Percentiles rank a stretch among this genome's conserved stretches.
These are phyloP conservation scores for Drosophila sordidula DNA, from an alignment of 2,888 invertebrate species.

Conservation along the genomic window DNA sequence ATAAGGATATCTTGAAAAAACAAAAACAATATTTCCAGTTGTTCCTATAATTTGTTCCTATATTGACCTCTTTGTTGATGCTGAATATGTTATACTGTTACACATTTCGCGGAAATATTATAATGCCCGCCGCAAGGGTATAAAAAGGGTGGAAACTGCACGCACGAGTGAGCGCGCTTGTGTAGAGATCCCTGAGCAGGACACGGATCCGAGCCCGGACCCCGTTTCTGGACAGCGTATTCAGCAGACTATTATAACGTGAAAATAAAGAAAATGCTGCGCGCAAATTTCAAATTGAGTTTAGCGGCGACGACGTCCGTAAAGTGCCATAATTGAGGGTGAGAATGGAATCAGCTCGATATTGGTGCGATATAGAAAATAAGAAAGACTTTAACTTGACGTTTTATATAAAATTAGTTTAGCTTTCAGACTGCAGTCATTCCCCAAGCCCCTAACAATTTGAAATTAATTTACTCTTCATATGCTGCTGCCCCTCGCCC, in stretches of 20 bases:
- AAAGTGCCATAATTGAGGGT: slow-evolving; percentile 42
- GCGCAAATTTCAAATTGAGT: slow-evolving; percentile 55
- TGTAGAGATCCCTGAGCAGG: not conserved
- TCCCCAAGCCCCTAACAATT: slow-evolving; percentile 27
- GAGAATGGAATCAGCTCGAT: slow-evolving; percentile 10
- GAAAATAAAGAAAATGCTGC: slow-evolving; percentile 58
- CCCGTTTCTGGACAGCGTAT: not conserved
- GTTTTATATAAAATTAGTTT: slow-evolving; percentile 20
- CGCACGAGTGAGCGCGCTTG: slow-evolving; percentile 54
- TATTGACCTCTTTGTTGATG: too few relatives aligned
- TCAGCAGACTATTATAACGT: slow-evolving; percentile 44
- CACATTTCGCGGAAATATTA: not conserved
- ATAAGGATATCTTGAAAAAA: too few relatives aligned
- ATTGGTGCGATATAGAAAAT: slow-evolving; percentile 12
- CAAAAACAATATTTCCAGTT: too few relatives aligned
- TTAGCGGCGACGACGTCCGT: not conserved
- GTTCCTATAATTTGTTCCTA: too few relatives aligned
- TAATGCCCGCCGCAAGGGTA: not conserved
- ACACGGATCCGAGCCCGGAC: not conserved
- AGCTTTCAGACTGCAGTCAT: not conserved
- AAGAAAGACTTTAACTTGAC: not conserved
- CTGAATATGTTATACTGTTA: too few relatives aligned
- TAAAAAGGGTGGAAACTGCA: slow-evolving; percentile 65
- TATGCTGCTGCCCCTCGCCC: slow-evolving; percentile 3
- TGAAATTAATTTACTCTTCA: slow-evolving; percentile 57